Percentiles rank a stretch among this genome's conserved stretches.
Conservation (phyloP, 2,888 invertebrate genomes). For the Mechanitis mazaeus region DNA sequence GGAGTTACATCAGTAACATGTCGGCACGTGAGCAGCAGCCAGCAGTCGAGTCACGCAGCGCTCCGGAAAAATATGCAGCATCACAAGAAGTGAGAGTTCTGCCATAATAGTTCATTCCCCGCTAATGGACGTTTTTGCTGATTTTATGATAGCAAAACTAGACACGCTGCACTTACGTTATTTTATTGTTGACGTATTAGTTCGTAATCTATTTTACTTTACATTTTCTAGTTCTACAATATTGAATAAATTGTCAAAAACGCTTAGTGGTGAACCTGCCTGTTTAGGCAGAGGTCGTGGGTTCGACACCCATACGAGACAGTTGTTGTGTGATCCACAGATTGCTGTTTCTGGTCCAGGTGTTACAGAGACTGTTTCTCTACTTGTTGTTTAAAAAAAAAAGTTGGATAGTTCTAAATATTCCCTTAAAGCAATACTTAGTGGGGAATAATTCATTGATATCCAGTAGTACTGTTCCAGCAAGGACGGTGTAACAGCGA, state of each 20-base stretch:
- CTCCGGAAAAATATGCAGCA: constrained; percentile 71
- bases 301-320: too few species aligned
- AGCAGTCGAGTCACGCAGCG: constrained; percentile 58
- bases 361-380: too few species aligned
- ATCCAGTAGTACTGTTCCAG: constrained; percentile 44
- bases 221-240: too few species aligned
- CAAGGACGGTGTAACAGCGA: constrained; percentile 37
- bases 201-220: too few species aligned
- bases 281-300: too few species aligned
- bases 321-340: too few species aligned
- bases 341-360: too few species aligned
- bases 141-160: constrained; percentile 14
- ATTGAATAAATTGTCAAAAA: too few species aligned
- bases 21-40: constrained; percentile 37
- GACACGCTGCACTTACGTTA: constrained; percentile 6
- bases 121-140: constrained; percentile 20
- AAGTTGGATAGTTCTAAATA: too few species aligned
- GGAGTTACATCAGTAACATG: constrained; percentile 54
- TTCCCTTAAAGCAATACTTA: background rate
- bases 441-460: constrained; percentile 23
- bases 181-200: constrained; percentile 1
- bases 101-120: constrained; percentile 66
- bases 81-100: constrained; percentile 67
- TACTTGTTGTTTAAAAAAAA: too few species aligned
- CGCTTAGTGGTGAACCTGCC: too few species aligned